Conservation (phyloP, 53 echinoderm and acorn worm species). For the Luidia sarsii region DNA sequence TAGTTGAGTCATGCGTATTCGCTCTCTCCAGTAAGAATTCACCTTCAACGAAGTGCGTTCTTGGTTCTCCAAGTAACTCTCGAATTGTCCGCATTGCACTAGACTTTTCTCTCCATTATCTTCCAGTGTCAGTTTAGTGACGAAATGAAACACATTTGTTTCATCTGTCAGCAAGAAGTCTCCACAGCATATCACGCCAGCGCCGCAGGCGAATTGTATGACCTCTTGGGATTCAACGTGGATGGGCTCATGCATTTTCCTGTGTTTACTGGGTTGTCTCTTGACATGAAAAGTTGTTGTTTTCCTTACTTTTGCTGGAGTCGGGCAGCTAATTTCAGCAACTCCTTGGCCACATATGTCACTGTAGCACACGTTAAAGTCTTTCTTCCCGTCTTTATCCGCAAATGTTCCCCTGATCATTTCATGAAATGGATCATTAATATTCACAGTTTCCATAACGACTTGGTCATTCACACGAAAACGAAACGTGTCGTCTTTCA, state of each 20-base stretch:
- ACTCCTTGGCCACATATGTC: not conserved
- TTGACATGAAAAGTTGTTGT: not conserved
- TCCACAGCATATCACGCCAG: not conserved
- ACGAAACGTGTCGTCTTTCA: constrained; percentile 23
- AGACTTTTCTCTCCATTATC: constrained; percentile 8
- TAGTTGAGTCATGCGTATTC: not conserved
- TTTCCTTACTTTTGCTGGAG: not conserved
- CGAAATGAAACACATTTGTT: not conserved
- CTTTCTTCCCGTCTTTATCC: not conserved
- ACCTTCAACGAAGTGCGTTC: not conserved
- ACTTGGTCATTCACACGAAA: not conserved
- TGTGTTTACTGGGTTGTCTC: not conserved
- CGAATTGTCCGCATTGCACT: not conserved
- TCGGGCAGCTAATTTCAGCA: not conserved
- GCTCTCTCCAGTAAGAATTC: constrained; percentile 7
- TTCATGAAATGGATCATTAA: constrained; percentile 33
- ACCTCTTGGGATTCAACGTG: not conserved
- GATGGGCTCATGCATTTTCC: not conserved
- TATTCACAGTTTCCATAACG: not conserved
- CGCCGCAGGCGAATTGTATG: not conserved
- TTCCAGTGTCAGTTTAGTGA: not conserved
- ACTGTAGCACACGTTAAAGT: not conserved
- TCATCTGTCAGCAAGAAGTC: constrained; percentile 7
- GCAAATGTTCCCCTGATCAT: not conserved
- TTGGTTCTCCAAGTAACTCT: constrained; percentile 1